A percentile compares a stretch with the other conserved stretches of the same genome.
These are phyloP conservation scores for Tachystola acroxantha DNA, from an alignment of 2,888 invertebrate species.

Conservation along the genomic window DNA sequence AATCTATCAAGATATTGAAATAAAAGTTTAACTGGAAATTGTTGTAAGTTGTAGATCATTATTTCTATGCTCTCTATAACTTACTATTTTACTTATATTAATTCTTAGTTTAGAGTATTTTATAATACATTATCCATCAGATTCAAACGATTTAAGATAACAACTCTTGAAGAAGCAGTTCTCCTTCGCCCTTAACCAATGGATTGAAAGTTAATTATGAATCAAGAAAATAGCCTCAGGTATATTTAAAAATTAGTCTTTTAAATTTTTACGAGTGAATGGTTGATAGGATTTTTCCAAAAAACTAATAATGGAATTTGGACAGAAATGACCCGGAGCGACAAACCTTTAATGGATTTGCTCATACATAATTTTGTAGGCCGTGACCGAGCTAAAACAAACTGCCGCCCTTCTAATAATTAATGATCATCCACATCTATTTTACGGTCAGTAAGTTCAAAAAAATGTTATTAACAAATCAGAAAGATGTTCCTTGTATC, in stretches of 20 bases:
- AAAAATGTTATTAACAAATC: constrained; percentile 65
- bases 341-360: constrained; percentile 66
- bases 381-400: constrained; percentile 70
- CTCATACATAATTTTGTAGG: constrained; percentile 67
- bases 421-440: constrained; percentile 69
- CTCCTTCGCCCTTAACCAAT: too few relatives aligned
- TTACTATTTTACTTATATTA: too few relatives aligned
- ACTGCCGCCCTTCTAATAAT: constrained; percentile 61
- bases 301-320: constrained; percentile 11
- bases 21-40: too few relatives aligned
- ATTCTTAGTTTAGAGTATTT: too few relatives aligned
- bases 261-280: constrained; percentile 9
- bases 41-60: too few relatives aligned
- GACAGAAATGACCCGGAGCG: constrained; percentile 51
- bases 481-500: constrained; percentile 35
- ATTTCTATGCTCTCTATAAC: too few relatives aligned
- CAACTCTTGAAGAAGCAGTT: too few relatives aligned
- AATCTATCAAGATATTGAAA: too few relatives aligned
- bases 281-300: constrained; percentile 9
- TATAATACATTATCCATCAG: too few relatives aligned
- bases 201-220: constrained; percentile 10
- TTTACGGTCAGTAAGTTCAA: constrained; percentile 62
- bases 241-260: constrained; percentile 19
- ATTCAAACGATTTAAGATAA: too few relatives aligned
- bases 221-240: constrained; percentile 13